Percentiles rank a stretch among this genome's conserved stretches.
phyloP scores from a whole-genome alignment of 2,113 vertebrate species.

The Platanista minor region DNA sequence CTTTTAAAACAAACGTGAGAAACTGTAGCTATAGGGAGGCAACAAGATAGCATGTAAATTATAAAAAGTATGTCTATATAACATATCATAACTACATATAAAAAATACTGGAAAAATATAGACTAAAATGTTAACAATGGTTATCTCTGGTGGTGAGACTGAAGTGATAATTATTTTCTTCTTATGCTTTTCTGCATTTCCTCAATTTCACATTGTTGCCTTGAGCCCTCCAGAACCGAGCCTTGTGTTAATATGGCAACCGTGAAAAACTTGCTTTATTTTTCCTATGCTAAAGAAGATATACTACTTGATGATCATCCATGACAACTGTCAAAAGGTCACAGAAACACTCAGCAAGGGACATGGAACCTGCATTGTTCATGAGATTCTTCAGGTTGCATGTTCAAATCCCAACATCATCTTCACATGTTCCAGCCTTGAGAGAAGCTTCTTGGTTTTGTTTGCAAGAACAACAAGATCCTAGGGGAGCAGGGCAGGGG shows the following conservation, averaged over 20 bases:
- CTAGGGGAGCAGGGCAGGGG: not conserved
- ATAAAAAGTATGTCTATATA: not conserved
- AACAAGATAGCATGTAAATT: slow-evolving; percentile 26
- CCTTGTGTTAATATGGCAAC: slow-evolving; percentile 34
- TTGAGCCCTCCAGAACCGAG: not conserved
- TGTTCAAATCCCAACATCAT: not conserved
- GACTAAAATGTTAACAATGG: not conserved
- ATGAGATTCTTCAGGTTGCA: not conserved
- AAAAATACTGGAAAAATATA: slow-evolving; percentile 29
- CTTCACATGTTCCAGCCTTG: not conserved
- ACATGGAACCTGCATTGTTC: not conserved
- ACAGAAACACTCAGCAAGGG: not conserved
- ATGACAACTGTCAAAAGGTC: not conserved
- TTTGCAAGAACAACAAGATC: not conserved
- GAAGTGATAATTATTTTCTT: not conserved
- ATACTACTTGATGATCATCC: not conserved
- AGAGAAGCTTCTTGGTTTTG: not conserved
- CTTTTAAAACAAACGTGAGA: not conserved
- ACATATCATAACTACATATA: not conserved
- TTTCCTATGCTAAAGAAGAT: not conserved
- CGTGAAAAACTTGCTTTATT: not conserved
- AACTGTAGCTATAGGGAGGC: not conserved
- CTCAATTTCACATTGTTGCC: not conserved
- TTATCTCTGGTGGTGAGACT: not conserved
- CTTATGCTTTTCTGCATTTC: not conserved